Percentiles rank a stretch among this genome's conserved stretches.
phyloP scores from a whole-genome alignment of 2,797 vertebrate species.

The Peromyscus eremicus region DNA sequence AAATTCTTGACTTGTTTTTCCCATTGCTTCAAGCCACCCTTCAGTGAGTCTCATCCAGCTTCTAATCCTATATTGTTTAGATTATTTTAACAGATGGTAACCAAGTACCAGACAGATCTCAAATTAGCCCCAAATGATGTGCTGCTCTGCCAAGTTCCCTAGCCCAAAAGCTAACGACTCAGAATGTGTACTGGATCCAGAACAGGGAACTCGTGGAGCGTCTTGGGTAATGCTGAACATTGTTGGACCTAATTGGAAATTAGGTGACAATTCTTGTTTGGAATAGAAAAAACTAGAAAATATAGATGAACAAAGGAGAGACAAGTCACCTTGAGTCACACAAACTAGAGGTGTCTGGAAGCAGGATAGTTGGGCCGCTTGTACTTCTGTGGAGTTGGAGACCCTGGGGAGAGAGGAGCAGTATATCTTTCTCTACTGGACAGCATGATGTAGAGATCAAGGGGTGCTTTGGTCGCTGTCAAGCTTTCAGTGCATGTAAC shows the following conservation, averaged over 20 bases:
- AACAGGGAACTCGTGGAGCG: too few species aligned
- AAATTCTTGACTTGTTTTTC: neutral
- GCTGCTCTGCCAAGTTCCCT: neutral
- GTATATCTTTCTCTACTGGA: neutral
- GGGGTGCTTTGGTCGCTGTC: neutral
- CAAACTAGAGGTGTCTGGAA: neutral
- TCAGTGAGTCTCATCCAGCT: neutral
- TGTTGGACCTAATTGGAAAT: neutral
- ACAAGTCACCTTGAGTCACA: neutral
- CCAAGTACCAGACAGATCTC: neutral
- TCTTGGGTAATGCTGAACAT: neutral
- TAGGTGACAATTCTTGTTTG: neutral
- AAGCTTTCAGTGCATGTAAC: neutral
- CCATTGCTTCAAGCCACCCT: neutral
- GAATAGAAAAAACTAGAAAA: neutral
- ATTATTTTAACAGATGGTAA: neutral
- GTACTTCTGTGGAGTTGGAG: neutral
- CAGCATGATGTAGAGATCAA: too few species aligned
- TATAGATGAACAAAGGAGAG: neutral
- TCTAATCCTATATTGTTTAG: neutral
- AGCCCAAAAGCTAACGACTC: neutral
- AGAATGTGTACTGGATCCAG: neutral
- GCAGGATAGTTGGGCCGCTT: too few species aligned
- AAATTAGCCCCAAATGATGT: neutral
- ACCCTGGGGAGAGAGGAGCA: fast-evolving